Evolutionary conservation across 2,797 vertebrate species (phyloP), one percentile per base, ranked within the genome.

Genomic region (Dendrocincla fuliginosa): DNA sequence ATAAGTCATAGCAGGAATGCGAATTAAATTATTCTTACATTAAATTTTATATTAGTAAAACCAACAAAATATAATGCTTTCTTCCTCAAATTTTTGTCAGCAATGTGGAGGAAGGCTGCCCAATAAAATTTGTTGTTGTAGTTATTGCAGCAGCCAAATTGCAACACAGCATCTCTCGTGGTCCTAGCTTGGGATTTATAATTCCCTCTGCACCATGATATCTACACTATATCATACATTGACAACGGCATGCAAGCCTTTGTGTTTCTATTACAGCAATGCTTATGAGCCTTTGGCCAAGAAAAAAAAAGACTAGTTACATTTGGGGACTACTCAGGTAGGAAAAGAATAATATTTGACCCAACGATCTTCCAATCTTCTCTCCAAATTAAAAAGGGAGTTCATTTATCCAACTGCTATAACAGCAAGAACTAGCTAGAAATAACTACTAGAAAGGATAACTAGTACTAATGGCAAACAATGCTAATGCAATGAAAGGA

Each of bases 131-230:
- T 92, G 52, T 75, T 60, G 10, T 35, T 87, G 71, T 27, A 64
- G 53, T 82, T 84, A 76, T 77, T 89, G 33, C 30, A 63, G 56
- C 13, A 25, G 28, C n/a, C 30, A 73, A 73, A 33, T 20, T 57
- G 28, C 68, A 75, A 69, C 1, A 6, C 11, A 30, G 11, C 0
- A 0, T 70, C 50, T 86, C 61, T 60, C 0, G 0, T 1, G 1
- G 42, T 60, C 64, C 53, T 42, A 27, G 8, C 7, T 37, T 11
- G 11, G 65, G 71, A 68, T 4, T 75, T 77, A 5, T 3, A 85
- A 68, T 39, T 89, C 87, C 89, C 84, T 83, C 53, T 87, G 17
- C 61, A 71, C n/a, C 27, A 7, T 3, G 30, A 68, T 52, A 60
- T 37, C 52, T 60, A 35, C 33, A 13, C 60, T 80, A 87, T 92